Percentiles rank a stretch among this genome's conserved stretches.
Conservation (phyloP, 2,888 invertebrate genomes). For the Ceratothoa steindachneri region DNA sequence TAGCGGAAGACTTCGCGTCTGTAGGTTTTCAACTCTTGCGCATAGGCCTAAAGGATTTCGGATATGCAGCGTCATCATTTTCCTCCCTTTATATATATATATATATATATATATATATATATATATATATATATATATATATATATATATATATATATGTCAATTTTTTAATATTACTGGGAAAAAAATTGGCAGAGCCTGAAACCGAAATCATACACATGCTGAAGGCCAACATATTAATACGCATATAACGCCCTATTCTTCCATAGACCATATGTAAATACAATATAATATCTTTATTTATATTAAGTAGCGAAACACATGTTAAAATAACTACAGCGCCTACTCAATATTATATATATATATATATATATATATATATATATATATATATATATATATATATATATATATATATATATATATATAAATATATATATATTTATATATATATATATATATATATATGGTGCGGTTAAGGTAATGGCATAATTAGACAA, state of each 20-base stretch:
- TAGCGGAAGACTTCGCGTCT: not conserved
- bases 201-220: too few species aligned
- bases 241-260: too few species aligned
- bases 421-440: conserved; percentile 16
- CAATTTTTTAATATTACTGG: too few species aligned
- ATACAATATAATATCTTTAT: too few species aligned
- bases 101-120: conserved; percentile 16
- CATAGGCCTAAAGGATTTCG: not conserved
- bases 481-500: too few species aligned
- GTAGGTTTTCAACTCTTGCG: not conserved
- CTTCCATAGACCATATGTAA: too few species aligned
- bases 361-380: conserved; percentile 13
- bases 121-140: conserved; percentile 15
- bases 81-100: not conserved
- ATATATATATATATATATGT: conserved; percentile 13
- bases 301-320: too few species aligned
- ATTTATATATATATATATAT: conserved; percentile 2
- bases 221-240: too few species aligned
- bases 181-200: too few species aligned
- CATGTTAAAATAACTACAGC: too few species aligned
- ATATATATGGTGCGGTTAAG: too few species aligned
- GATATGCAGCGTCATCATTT: conserved; percentile 2
- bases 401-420: conserved; percentile 15
- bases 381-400: conserved; percentile 11
- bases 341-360: not conserved